Evolutionary conservation across 2,888 invertebrate genomes (phyloP).

Genomic region (Sarcophaga caerulescens): DNA sequence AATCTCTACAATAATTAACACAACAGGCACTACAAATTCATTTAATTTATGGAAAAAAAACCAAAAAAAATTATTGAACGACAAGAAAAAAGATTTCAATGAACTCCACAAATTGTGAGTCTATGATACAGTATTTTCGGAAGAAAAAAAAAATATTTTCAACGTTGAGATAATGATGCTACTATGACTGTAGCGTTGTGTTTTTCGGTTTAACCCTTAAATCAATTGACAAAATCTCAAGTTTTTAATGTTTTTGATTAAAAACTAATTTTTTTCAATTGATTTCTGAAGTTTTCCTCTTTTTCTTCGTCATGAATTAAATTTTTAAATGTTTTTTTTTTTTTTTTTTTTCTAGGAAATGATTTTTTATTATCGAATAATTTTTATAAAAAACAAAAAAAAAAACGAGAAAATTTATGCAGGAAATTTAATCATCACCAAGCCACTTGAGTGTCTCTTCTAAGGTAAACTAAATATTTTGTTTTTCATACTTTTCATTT

Average conservation of each 20-base stretch:
- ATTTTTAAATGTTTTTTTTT: not conserved
- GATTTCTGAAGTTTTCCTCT: slow-evolving; percentile 1
- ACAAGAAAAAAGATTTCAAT: slow-evolving; percentile 4
- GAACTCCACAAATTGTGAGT: not conserved
- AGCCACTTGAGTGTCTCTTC: not conserved
- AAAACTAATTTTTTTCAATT: slow-evolving; percentile 35
- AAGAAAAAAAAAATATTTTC: not conserved
- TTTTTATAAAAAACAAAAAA: slow-evolving; percentile 38
- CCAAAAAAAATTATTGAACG: slow-evolving; percentile 7
- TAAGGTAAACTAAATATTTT: too few species aligned
- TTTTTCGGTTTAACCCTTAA: slow-evolving; percentile 29
- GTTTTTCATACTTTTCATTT: not conserved
- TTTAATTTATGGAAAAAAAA: slow-evolving; percentile 7
- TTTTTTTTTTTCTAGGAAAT: not conserved
- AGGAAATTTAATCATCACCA: slow-evolving; percentile 51
- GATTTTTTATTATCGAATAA: slow-evolving; percentile 13
- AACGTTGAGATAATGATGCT: not conserved
- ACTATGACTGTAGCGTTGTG: not conserved
- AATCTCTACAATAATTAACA: not conserved
- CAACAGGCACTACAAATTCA: slow-evolving; percentile 1
- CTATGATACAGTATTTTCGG: not conserved
- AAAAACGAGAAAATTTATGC: slow-evolving; percentile 46
- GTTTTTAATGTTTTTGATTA: slow-evolving; percentile 38
- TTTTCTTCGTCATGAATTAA: slow-evolving; percentile 17
- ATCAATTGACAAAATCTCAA: slow-evolving; percentile 1